Evolutionary conservation across 2,797 vertebrate genomes (phyloP).

Genomic region (Leptoclinus maculatus): DNA sequence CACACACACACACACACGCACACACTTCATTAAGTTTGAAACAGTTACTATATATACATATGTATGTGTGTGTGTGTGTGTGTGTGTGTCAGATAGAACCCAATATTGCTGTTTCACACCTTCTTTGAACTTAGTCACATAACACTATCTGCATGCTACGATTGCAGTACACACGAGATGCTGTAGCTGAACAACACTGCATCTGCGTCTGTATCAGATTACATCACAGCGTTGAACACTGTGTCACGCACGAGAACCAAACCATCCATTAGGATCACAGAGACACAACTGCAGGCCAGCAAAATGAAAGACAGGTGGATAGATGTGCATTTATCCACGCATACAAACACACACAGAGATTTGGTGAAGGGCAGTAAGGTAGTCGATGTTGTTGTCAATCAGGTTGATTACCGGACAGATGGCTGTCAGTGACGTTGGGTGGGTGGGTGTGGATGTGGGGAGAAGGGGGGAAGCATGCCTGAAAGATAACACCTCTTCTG

Average conservation of each 20-base stretch:
- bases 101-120: conserved; percentile 35
- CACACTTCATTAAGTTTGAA: conserved; percentile 6
- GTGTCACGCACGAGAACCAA: conserved; percentile 29
- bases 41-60: neutral
- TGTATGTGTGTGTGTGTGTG: no score
- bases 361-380: conserved; percentile 41
- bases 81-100: conserved; percentile 5
- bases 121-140: conserved; percentile 20
- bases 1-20: neutral
- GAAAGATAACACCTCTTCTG: conserved; percentile 58
- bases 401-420: conserved; percentile 87
- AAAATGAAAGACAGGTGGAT: conserved; percentile 33
- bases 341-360: neutral
- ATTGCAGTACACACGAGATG: conserved; percentile 13
- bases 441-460: conserved; percentile 54
- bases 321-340: neutral
- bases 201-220: conserved; percentile 29
- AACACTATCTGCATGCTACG: neutral
- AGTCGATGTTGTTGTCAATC: conserved; percentile 68
- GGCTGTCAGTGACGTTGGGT: conserved; percentile 64
- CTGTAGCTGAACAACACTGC: neutral
- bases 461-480: conserved; percentile 32
- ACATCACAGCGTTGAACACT: conserved; percentile 31
- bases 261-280: conserved; percentile 36
- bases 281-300: conserved; percentile 20